Evolutionary conservation across 1,140 invertebrate genomes (phyloP), one percentile per base, ranked within the genome.

Genomic region (Achroia grisella): DNA sequence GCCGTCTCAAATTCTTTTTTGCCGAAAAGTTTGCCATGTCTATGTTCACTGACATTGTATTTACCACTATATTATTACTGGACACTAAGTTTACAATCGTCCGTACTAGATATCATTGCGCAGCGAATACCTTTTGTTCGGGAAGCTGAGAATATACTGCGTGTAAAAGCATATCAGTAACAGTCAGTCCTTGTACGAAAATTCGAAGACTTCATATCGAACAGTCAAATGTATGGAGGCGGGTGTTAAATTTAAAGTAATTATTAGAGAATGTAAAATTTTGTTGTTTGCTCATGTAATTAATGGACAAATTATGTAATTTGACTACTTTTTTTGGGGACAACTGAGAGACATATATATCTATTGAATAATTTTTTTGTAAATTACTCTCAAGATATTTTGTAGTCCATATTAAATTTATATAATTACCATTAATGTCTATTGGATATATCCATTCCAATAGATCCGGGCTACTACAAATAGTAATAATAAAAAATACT

Each of bases 1-100:
- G 74, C 8, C 80, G 64, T 31, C 80, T 56, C 1, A 84, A 44
- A 51, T 84, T 82, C 40, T 79, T 81, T 49, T 73, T 73, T 17
- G 62, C 53, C 4, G 78, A 79, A 46, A 82, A 84, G 48, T 61
- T 77, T 45, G 80, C 71, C 80, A 82, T 77, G 40, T 84, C 80
- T 15, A 84, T 80, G 48, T 73, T 71, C 62, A 80, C 75, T 10
- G 78, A 82, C 76, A 80, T 84, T 46, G 49, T 58, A 39, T 40
- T 55, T 59, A 57, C 28, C 29, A 49, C 48, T 52, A 29, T 53
- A 50, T 44, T 37, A n/a, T 37, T 29, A 13, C 32, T 42, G 17
- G 2, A 23, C 11, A 6, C 10, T 36, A 42, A 44, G 48, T 34
- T 23, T 23, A 23, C 17, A 23, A 23, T 23, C 46, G 39, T 58